phyloP scores from a whole-genome alignment of 1,140 invertebrate species.

The Sitobion miscanthi region DNA sequence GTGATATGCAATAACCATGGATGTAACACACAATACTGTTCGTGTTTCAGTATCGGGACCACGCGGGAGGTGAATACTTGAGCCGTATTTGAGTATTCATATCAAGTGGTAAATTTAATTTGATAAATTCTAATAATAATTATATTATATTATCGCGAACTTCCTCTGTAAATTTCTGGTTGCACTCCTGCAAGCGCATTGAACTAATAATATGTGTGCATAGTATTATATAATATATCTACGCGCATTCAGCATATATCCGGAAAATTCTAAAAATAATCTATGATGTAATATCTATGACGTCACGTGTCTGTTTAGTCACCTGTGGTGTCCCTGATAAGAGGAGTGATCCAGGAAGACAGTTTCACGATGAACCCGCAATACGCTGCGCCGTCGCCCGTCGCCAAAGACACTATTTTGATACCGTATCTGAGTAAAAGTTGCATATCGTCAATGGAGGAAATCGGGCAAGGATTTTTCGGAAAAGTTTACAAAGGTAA shows the following conservation, averaged over 20 bases:
- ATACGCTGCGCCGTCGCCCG: slow-evolving; percentile 68
- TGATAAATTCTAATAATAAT: no score
- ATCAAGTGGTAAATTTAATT: no score
- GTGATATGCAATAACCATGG: no score
- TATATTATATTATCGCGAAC: no score
- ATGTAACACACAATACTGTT: no score
- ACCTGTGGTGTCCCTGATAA: slow-evolving; percentile 67
- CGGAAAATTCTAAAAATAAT: background rate
- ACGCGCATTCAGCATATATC: background rate
- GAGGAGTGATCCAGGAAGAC: slow-evolving; percentile 72
- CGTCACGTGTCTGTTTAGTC: slow-evolving; percentile 60
- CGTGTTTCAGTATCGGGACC: no score
- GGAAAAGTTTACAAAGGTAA: slow-evolving; percentile 82
- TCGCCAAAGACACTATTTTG: slow-evolving; percentile 62
- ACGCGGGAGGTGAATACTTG: no score
- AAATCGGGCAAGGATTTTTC: slow-evolving; percentile 89
- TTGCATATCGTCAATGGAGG: slow-evolving; percentile 73
- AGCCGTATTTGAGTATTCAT: no score
- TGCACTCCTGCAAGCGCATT: no score
- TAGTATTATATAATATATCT: background rate
- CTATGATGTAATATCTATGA: background rate
- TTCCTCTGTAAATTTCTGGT: no score
- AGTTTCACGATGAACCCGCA: slow-evolving; percentile 79
- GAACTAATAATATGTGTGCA: background rate
- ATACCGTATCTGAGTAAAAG: slow-evolving; percentile 71